phyloP scores from a whole-genome alignment of 2,888 invertebrate genomes.

The Calephelis perditalis region DNA sequence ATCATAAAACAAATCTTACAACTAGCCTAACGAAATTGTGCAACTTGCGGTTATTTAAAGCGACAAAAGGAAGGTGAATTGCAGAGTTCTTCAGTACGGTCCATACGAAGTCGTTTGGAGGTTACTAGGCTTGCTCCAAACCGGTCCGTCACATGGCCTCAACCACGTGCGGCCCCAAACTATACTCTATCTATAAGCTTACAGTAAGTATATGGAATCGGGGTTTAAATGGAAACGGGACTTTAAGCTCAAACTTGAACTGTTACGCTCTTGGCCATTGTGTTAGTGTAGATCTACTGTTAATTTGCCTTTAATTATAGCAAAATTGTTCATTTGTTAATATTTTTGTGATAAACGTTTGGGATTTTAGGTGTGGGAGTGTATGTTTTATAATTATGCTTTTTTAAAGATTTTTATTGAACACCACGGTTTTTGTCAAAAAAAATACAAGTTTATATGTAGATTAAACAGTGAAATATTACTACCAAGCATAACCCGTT shows the following conservation, averaged over 20 bases:
- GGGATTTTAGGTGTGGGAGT: too few relatives aligned
- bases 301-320: too few relatives aligned
- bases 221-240: conserved; percentile 17
- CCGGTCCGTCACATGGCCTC: conserved; percentile 74
- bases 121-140: conserved; percentile 69
- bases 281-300: too few relatives aligned
- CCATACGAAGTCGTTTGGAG: conserved; percentile 67
- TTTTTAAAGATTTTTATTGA: too few relatives aligned
- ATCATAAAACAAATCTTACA: conserved; percentile 16
- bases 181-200: neutral
- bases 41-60: conserved; percentile 32
- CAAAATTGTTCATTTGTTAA: too few relatives aligned
- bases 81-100: conserved; percentile 54
- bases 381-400: too few relatives aligned
- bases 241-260: neutral
- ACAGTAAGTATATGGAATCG: neutral
- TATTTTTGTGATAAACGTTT: too few relatives aligned
- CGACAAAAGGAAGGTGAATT: conserved; percentile 45
- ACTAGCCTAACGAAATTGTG: conserved; percentile 34
- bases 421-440: too few relatives aligned
- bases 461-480: too few relatives aligned
- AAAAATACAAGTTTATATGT: too few relatives aligned
- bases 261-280: too few relatives aligned
- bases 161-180: conserved; percentile 69
- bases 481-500: too few relatives aligned